Conservation (phyloP, 2,797 vertebrate species). For the Amblyopsis hoosieri region DNA sequence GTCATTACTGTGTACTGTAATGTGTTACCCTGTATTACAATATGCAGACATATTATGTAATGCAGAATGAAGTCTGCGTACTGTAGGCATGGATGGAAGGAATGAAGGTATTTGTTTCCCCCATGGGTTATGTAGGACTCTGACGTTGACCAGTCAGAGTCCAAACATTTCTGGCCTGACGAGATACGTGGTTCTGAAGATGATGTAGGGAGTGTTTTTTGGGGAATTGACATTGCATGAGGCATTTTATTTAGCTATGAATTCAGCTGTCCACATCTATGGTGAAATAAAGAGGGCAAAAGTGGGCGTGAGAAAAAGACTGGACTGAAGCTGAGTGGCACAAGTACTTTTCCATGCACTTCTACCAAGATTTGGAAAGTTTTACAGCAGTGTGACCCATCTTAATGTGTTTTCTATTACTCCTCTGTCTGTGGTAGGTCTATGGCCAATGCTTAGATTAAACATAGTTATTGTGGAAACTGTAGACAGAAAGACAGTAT, state of each 20-base stretch:
- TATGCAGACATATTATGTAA: conserved; percentile 34
- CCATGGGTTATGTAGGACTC: conserved; percentile 25
- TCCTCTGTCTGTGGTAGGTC: conserved; percentile 42
- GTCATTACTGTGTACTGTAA: not conserved
- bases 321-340: conserved; percentile 30
- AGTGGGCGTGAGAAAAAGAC: not conserved
- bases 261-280: conserved; percentile 35
- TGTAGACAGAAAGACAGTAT: conserved; percentile 16
- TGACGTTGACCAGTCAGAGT: conserved; percentile 42
- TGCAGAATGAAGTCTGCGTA: conserved; percentile 4
- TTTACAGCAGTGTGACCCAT: conserved; percentile 4
- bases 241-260: conserved; percentile 38
- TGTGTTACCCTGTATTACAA: not conserved
- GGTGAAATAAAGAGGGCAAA: conserved; percentile 13
- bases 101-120: conserved; percentile 37
- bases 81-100: conserved; percentile 18
- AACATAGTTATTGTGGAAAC: conserved; percentile 42
- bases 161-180: conserved; percentile 45
- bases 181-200: conserved; percentile 19
- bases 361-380: conserved; percentile 51
- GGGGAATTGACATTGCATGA: not conserved
- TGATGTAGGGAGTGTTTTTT: conserved; percentile 15
- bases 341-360: conserved; percentile 58
- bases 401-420: conserved; percentile 63
- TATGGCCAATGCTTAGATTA: conserved; percentile 53